These are phyloP conservation scores for Drosophila borborema DNA, from an alignment of 2,888 invertebrate genomes.

Conservation along the genomic window DNA sequence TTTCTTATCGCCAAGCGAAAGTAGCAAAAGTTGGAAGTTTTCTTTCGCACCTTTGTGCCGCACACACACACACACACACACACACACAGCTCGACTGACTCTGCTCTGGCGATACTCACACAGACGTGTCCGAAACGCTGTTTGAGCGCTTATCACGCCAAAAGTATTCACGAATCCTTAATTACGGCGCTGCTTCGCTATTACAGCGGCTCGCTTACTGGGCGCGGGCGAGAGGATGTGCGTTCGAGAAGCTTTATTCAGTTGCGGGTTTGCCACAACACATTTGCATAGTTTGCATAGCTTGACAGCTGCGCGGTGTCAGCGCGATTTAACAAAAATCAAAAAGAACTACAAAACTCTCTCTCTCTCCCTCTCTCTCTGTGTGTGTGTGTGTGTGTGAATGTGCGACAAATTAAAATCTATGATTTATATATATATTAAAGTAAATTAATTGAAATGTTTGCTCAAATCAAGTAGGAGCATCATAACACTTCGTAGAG, in stretches of 20 bases:
- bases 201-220: slow-evolving; percentile 12
- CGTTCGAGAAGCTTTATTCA: slow-evolving; percentile 14
- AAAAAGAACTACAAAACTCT: slow-evolving; percentile 13
- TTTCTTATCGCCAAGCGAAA: slow-evolving; percentile 63
- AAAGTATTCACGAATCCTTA: slow-evolving; percentile 59
- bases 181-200: slow-evolving; percentile 50
- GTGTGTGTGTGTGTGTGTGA: not conserved
- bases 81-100: not conserved
- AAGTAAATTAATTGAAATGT: not conserved
- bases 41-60: slow-evolving; percentile 43
- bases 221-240: not conserved
- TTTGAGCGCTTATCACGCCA: slow-evolving; percentile 53
- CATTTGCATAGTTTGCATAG: slow-evolving; percentile 53
- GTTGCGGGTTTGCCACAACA: slow-evolving; percentile 42
- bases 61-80: slow-evolving; percentile 8
- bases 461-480: not conserved
- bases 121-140: slow-evolving; percentile 63
- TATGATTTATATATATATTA: not conserved
- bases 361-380: no score
- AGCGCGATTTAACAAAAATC: slow-evolving; percentile 4
- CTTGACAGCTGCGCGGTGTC: slow-evolving; percentile 27
- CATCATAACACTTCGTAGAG: no score
- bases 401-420: not conserved
- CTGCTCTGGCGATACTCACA: slow-evolving; percentile 8
- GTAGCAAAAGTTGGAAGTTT: slow-evolving; percentile 55